Evolutionary conservation across 2,113 vertebrate species (phyloP).

Genomic region (Hypocryptadius cinnamomeus): DNA sequence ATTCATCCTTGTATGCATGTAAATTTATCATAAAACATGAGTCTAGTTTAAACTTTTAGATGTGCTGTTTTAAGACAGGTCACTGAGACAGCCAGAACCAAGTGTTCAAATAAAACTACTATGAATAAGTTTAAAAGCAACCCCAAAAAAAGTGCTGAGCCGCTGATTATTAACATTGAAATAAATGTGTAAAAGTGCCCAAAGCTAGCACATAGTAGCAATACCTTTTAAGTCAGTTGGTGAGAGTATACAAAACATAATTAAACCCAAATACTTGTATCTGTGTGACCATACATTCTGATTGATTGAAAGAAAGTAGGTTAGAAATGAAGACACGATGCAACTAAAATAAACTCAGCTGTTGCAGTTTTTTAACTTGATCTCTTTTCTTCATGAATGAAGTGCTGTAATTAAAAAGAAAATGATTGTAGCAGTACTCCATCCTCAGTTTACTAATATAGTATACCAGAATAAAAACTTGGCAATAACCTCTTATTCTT

Average conservation of each 20-base stretch:
- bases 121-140: slow-evolving; percentile 72
- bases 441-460: slow-evolving; percentile 70
- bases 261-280: slow-evolving; percentile 72
- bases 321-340: slow-evolving; percentile 65
- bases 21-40: slow-evolving; percentile 68
- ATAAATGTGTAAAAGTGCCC: slow-evolving; percentile 85
- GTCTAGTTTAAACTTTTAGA: slow-evolving; percentile 79
- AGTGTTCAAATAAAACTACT: slow-evolving; percentile 79
- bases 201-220: slow-evolving; percentile 71
- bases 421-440: slow-evolving; percentile 64
- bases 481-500: slow-evolving; percentile 67
- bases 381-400: slow-evolving; percentile 61
- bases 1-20: slow-evolving; percentile 58
- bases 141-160: slow-evolving; percentile 70
- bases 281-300: slow-evolving; percentile 81
- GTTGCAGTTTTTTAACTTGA: slow-evolving; percentile 72
- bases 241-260: slow-evolving; percentile 79
- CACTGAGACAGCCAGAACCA: slow-evolving; percentile 65
- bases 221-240: slow-evolving; percentile 78
- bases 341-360: slow-evolving; percentile 61
- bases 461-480: slow-evolving; percentile 68
- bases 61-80: slow-evolving; percentile 84
- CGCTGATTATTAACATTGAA: slow-evolving; percentile 82
- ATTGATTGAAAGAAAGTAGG: slow-evolving; percentile 72
- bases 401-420: slow-evolving; percentile 65